Conservation (phyloP, 2,113 vertebrate species). For the Asarcornis scutulata region DNA sequence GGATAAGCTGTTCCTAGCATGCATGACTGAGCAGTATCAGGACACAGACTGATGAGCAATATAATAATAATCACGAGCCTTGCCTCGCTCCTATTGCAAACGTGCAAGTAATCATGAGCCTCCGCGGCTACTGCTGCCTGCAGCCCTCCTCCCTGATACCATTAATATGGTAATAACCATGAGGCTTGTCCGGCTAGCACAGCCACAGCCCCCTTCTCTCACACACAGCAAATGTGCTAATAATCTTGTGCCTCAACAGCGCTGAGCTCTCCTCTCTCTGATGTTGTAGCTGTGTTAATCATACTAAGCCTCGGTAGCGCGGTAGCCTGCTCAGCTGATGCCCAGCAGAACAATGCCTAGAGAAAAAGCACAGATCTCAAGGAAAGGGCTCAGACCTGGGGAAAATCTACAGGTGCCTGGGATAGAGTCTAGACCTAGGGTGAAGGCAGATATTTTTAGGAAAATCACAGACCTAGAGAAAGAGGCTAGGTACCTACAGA, state of each 20-base stretch:
- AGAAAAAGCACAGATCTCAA: background rate
- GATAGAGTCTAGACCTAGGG: background rate
- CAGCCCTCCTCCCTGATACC: background rate
- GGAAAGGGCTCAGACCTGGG: background rate
- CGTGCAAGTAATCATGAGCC: background rate
- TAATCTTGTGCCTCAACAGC: accelerated
- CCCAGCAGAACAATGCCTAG: background rate
- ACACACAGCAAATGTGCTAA: background rate
- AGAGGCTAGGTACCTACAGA: background rate
- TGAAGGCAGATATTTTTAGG: background rate
- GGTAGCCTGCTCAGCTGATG: background rate
- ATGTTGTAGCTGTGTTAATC: accelerated
- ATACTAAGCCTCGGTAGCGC: background rate
- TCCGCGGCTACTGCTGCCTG: background rate
- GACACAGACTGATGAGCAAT: background rate
- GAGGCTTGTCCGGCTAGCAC: background rate
- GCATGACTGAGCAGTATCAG: constrained; percentile 18
- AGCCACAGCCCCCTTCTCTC: background rate
- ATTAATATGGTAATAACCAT: background rate
- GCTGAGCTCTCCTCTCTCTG: background rate
- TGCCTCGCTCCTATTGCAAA: background rate
- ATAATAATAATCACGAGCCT: background rate
- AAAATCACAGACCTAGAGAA: background rate
- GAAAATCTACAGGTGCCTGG: background rate
- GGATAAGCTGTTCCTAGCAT: constrained; percentile 32